Percentiles rank a stretch among this genome's conserved stretches.
phyloP scores from a whole-genome alignment of 2,113 vertebrate species.

The Zosterops lateralis region DNA sequence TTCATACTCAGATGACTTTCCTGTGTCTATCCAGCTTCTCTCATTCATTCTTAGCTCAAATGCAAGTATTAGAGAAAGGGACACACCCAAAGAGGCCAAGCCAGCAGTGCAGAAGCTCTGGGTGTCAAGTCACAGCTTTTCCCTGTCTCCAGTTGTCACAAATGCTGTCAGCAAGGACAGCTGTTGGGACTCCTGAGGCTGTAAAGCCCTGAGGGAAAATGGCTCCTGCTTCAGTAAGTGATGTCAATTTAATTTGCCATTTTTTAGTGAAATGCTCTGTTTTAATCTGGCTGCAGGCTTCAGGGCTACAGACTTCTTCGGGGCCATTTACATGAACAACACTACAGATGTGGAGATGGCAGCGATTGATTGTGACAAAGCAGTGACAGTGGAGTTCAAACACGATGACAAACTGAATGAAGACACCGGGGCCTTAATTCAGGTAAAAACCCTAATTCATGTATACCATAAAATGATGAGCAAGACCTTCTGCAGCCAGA shows the following conservation, averaged over 20 bases:
- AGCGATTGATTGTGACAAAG: constrained; percentile 89
- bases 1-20: not conserved
- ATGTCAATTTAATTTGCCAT: not conserved
- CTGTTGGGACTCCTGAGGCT: not conserved
- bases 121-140: not conserved
- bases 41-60: not conserved
- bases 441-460: constrained; percentile 52
- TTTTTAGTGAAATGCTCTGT: not conserved
- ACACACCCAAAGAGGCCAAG: not conserved
- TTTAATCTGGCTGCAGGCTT: constrained; percentile 77
- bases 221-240: not conserved
- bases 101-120: not conserved
- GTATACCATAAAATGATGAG: not conserved
- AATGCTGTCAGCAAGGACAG: not conserved
- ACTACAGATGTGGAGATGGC: constrained; percentile 95
- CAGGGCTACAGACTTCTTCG: constrained; percentile 92
- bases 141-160: not conserved
- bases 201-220: not conserved
- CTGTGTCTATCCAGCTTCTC: not conserved
- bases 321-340: constrained; percentile 91
- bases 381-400: constrained; percentile 92
- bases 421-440: constrained; percentile 85
- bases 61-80: not conserved
- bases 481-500: not conserved
- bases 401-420: constrained; percentile 91